These are phyloP conservation scores for Carduelis carduelis DNA, from an alignment of 2,797 vertebrate genomes.

Conservation along the genomic window DNA sequence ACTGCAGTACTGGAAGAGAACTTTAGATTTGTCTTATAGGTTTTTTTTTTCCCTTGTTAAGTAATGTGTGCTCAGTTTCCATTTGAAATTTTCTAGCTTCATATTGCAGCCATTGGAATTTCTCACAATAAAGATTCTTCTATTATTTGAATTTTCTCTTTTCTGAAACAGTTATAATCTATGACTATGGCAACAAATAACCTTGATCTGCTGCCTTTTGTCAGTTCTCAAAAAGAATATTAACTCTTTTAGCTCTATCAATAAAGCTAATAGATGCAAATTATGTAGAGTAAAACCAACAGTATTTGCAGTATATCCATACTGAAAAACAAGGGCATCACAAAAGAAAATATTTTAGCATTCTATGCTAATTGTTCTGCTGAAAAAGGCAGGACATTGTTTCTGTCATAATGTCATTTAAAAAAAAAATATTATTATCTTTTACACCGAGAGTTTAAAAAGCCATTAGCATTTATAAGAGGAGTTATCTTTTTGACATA, in stretches of 20 bases:
- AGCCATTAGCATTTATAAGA: background rate
- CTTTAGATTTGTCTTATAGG: background rate
- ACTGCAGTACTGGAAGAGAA: background rate
- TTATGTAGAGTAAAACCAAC: background rate
- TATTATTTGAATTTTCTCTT: background rate
- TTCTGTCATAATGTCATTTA: background rate
- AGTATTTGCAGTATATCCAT: background rate
- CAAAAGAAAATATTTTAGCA: background rate
- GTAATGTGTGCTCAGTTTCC: background rate
- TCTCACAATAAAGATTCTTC: background rate
- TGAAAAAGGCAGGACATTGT: background rate
- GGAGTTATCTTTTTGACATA: background rate
- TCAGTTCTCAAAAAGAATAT: background rate
- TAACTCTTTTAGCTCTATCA: background rate
- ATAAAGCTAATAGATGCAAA: background rate
- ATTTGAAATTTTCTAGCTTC: background rate
- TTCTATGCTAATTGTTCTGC: background rate
- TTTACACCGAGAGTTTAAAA: background rate
- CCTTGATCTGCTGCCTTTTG: background rate
- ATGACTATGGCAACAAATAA: background rate
- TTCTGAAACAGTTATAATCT: background rate
- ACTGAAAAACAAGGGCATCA: background rate
- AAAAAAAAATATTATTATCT: background rate
- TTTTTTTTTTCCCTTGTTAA: background rate
- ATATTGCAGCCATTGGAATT: background rate